These are phyloP conservation scores for Pelecanus crispus DNA, from an alignment of 2,113 vertebrate genomes.

Conservation along the genomic window DNA sequence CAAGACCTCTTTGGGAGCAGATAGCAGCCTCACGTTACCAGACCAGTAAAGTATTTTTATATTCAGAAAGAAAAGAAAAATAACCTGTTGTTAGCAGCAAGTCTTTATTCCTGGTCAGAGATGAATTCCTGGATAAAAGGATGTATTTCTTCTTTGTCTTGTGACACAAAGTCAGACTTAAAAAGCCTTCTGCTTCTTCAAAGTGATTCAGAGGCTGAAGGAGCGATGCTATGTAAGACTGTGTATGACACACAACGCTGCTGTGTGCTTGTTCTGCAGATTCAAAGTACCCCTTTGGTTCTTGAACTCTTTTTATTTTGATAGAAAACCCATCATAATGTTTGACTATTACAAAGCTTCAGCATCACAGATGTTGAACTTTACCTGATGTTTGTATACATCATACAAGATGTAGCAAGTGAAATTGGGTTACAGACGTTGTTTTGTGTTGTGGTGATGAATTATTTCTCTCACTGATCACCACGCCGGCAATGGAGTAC, in stretches of 20 bases:
- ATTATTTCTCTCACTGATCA: background rate
- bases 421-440: background rate
- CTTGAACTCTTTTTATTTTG: conserved; percentile 13
- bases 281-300: background rate
- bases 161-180: conserved; percentile 14
- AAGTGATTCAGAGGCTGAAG: background rate
- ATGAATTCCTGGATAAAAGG: conserved; percentile 32
- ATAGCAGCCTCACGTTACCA: background rate
- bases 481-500: background rate
- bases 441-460: background rate
- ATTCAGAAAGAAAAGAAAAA: background rate
- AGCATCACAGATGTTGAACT: background rate
- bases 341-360: conserved; percentile 24
- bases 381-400: background rate
- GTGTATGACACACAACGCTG: background rate
- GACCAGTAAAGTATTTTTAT: background rate
- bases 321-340: conserved; percentile 9
- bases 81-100: background rate
- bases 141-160: conserved; percentile 16
- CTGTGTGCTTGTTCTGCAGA: background rate
- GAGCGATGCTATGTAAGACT: background rate
- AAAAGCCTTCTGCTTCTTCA: conserved; percentile 24
- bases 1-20: background rate
- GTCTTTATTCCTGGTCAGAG: conserved; percentile 26
- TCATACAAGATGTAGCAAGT: background rate